A percentile compares a stretch with the other conserved stretches of the same genome.
Conservation (phyloP, 2,888 invertebrate genomes). For the Rugalucina vietnamica region DNA sequence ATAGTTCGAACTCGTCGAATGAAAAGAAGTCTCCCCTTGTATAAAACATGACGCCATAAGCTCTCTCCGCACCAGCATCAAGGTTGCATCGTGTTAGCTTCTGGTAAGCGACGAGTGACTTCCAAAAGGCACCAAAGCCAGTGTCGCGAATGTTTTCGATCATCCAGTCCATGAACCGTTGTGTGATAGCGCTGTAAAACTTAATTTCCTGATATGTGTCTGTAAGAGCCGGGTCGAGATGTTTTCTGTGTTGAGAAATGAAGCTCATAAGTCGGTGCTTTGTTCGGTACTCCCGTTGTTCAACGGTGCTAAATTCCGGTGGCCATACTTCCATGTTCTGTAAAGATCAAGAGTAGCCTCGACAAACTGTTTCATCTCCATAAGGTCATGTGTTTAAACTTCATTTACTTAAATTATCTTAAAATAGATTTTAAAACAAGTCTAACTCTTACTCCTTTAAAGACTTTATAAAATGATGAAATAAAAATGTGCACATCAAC, state of each 20-base stretch:
- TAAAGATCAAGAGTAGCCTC: no score
- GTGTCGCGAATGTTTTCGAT: slow-evolving; percentile 65
- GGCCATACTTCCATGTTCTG: slow-evolving; percentile 57
- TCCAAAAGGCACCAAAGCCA: slow-evolving; percentile 68
- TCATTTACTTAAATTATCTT: no score
- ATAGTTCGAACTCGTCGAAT: slow-evolving; percentile 89
- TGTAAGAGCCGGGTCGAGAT: slow-evolving; percentile 57
- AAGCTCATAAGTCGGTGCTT: slow-evolving; percentile 3
- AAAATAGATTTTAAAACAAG: no score
- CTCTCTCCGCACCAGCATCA: slow-evolving; percentile 93
- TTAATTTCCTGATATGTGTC: slow-evolving; percentile 66
- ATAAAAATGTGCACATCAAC: no score
- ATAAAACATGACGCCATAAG: slow-evolving; percentile 94
- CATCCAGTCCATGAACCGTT: slow-evolving; percentile 68
- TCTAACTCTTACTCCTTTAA: no score
- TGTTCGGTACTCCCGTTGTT: slow-evolving; percentile 14
- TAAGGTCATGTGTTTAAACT: no score
- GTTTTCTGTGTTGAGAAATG: slow-evolving; percentile 40
- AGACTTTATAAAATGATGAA: no score
- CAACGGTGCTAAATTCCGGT: slow-evolving; percentile 16
- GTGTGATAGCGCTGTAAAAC: slow-evolving; percentile 66
- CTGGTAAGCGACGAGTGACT: slow-evolving; percentile 91
- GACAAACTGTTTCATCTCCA: no score
- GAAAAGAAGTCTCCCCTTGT: slow-evolving; percentile 89
- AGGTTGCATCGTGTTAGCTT: slow-evolving; percentile 94